These are phyloP conservation scores for Passer montanus DNA, from an alignment of 2,113 vertebrate genomes.

Conservation along the genomic window DNA sequence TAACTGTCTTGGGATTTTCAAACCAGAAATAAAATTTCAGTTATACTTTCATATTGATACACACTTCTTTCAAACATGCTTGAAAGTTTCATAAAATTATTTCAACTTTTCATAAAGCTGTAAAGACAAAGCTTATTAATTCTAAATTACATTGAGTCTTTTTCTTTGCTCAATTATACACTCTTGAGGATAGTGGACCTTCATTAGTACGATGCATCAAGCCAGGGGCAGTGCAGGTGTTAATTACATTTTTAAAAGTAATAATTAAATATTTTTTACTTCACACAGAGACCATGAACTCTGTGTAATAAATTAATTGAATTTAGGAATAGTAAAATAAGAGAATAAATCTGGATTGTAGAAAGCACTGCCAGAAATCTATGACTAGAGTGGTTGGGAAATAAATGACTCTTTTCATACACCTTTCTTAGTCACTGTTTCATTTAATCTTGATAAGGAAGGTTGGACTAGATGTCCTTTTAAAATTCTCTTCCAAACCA, in stretches of 20 bases:
- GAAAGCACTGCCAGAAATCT: background rate
- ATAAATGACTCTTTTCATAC: background rate
- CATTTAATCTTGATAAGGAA: background rate
- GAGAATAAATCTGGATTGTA: background rate
- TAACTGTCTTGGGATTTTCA: background rate
- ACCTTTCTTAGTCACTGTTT: background rate
- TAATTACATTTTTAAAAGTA: conserved; percentile 38
- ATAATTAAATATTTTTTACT: conserved; percentile 6
- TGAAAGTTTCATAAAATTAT: background rate
- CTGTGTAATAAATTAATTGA: background rate
- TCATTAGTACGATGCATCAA: background rate
- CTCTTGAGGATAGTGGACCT: background rate
- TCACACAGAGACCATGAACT: background rate
- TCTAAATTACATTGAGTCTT: background rate
- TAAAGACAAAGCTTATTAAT: background rate
- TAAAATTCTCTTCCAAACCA: background rate
- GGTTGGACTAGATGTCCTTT: background rate
- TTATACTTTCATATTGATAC: background rate
- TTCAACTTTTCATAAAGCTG: background rate
- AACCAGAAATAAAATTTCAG: background rate
- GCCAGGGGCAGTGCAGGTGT: background rate
- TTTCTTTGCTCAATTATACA: background rate
- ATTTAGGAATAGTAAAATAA: background rate
- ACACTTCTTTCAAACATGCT: background rate
- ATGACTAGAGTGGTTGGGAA: background rate